Conservation (phyloP, 1,140 invertebrate species). For the Leptopilina clavipes region DNA sequence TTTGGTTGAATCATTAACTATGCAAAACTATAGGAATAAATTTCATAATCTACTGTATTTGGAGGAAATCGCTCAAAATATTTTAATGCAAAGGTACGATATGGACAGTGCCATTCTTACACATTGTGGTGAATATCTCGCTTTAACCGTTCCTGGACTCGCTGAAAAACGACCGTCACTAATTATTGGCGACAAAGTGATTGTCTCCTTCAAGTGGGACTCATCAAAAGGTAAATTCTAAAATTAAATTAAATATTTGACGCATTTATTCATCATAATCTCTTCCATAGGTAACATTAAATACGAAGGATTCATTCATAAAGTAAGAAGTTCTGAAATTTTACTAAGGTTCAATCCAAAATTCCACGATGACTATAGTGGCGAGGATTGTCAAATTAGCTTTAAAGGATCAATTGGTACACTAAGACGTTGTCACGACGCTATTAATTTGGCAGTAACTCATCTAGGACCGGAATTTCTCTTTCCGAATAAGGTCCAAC, state of each 20-base stretch:
- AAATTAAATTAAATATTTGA: neutral
- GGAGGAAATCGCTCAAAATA: conserved; percentile 83
- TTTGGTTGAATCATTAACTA: conserved; percentile 72
- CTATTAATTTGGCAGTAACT: conserved; percentile 76
- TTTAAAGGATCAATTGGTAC: conserved; percentile 78
- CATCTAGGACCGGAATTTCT: conserved; percentile 79
- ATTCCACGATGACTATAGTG: conserved; percentile 82
- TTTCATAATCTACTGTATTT: conserved; percentile 85
- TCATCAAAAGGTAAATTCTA: conserved; percentile 52
- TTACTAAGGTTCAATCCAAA: conserved; percentile 82
- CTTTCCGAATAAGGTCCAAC: conserved; percentile 77
- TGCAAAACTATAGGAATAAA: conserved; percentile 78
- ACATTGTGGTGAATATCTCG: conserved; percentile 80
- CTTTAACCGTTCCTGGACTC: conserved; percentile 85
- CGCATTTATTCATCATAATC: neutral
- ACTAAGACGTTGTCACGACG: conserved; percentile 80
- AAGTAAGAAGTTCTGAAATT: conserved; percentile 80
- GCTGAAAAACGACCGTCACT: conserved; percentile 90
- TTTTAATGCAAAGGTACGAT: conserved; percentile 83
- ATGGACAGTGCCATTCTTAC: conserved; percentile 80
- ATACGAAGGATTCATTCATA: conserved; percentile 89
- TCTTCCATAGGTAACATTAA: conserved; percentile 40
- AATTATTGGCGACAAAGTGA: conserved; percentile 85
- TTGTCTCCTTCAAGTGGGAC: conserved; percentile 71
- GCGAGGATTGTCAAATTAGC: conserved; percentile 79